phyloP scores from a whole-genome alignment of 2,113 vertebrate genomes.

The Lota lota region DNA sequence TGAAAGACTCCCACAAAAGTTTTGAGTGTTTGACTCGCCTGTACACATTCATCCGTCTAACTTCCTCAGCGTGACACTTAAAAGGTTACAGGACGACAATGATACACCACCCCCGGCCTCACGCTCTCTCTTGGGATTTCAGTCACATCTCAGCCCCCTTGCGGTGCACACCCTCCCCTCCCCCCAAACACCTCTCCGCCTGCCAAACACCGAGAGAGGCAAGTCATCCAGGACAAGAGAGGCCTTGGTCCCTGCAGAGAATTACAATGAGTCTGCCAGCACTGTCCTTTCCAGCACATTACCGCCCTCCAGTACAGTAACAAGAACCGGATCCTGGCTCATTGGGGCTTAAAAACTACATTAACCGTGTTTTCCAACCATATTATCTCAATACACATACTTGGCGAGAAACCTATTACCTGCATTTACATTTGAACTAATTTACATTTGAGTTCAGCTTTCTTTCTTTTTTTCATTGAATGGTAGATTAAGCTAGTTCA shows the following conservation, averaged over 20 bases:
- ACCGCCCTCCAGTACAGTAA: constrained; percentile 46
- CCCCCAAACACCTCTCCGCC: constrained; percentile 54
- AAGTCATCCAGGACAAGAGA: constrained; percentile 59
- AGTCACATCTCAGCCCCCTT: constrained; percentile 68
- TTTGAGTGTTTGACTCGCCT: constrained; percentile 20
- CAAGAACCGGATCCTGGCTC: constrained; percentile 11
- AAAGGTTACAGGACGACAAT: constrained; percentile 52
- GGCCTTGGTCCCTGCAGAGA: constrained; percentile 62
- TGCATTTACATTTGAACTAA: too few relatives aligned
- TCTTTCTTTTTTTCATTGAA: too few relatives aligned
- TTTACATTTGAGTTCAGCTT: too few relatives aligned
- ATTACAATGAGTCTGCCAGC: constrained; percentile 67
- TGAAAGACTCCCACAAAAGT: constrained; percentile 33
- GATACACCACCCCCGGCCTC: constrained; percentile 50
- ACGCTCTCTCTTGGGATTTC: constrained; percentile 69
- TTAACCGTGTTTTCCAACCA: not conserved
- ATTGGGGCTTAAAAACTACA: constrained; percentile 5
- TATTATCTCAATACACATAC: too few relatives aligned
- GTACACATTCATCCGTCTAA: constrained; percentile 28
- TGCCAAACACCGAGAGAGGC: constrained; percentile 68
- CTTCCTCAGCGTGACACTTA: constrained; percentile 36
- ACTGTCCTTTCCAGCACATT: constrained; percentile 39
- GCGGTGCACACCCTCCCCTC: constrained; percentile 41
- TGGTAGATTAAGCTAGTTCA: too few relatives aligned
- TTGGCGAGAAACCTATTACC: too few relatives aligned